Evolutionary conservation across 2,888 invertebrate genomes (phyloP).

Genomic region (Leptarthrus brevirostris): DNA sequence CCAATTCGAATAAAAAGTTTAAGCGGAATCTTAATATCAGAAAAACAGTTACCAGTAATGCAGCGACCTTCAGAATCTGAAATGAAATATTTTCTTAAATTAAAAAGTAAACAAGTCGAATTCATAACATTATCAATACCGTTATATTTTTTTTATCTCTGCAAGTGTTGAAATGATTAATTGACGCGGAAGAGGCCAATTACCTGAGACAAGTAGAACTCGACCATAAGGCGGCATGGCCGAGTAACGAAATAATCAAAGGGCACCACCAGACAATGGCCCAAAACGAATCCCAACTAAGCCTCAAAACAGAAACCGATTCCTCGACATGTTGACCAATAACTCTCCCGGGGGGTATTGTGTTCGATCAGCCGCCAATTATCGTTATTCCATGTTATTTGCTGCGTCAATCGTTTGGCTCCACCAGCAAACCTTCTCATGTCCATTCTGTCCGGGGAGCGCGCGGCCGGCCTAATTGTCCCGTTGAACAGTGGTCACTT

Average conservation of each 20-base stretch:
- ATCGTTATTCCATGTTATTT: background rate
- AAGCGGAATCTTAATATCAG: no score
- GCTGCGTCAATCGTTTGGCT: background rate
- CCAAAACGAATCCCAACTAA: background rate
- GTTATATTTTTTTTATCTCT: background rate
- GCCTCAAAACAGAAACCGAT: background rate
- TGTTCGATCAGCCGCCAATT: background rate
- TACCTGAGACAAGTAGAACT: background rate
- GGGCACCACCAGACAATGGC: background rate
- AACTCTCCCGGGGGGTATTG: background rate
- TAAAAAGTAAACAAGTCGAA: no score
- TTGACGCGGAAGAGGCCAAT: conserved; percentile 19
- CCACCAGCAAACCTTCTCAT: no score
- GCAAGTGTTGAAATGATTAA: conserved; percentile 26
- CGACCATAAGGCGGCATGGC: background rate
- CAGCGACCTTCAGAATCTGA: no score
- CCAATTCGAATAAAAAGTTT: no score
- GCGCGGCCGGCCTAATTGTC: conserved; percentile 12
- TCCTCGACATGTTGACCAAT: background rate
- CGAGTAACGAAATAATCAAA: background rate
- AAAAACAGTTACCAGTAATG: no score
- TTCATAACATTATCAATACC: no score
- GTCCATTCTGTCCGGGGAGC: no score
- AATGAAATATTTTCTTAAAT: no score
- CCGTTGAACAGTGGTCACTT: conserved; percentile 19